These are phyloP conservation scores for Galerucella calmariensis DNA, from an alignment of 2,888 invertebrate species.

Conservation along the genomic window DNA sequence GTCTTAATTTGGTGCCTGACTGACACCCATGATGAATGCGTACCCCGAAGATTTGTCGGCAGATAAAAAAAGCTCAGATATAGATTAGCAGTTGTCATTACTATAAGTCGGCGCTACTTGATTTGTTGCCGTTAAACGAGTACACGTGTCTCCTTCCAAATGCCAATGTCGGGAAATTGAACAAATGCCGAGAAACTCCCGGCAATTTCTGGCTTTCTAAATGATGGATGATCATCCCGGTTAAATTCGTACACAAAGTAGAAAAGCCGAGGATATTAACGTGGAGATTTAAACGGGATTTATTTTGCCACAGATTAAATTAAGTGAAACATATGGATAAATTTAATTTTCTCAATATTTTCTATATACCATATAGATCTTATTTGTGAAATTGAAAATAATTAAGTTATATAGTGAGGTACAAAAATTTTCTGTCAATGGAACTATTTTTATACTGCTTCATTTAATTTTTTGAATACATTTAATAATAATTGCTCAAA, in stretches of 20 bases:
- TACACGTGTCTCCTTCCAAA: conserved; percentile 51
- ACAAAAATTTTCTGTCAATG: too few relatives aligned
- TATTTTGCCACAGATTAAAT: background rate
- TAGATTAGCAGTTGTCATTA: conserved; percentile 50
- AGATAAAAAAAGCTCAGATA: conserved; percentile 57
- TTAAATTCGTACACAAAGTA: conserved; percentile 42
- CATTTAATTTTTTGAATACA: too few relatives aligned
- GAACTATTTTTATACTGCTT: too few relatives aligned
- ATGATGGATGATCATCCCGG: conserved; percentile 50
- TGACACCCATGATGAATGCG: conserved; percentile 27
- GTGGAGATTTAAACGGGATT: conserved; percentile 15
- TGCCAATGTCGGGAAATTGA: conserved; percentile 1
- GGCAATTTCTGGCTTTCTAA: conserved; percentile 29
- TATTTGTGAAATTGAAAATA: too few relatives aligned
- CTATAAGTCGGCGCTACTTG: conserved; percentile 44
- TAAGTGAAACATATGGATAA: background rate
- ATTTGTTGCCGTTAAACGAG: conserved; percentile 57
- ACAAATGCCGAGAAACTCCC: conserved; percentile 10
- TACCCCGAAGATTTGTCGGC: conserved; percentile 46
- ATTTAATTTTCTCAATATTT: background rate
- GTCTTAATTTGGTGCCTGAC: background rate
- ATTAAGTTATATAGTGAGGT: too few relatives aligned
- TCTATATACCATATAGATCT: too few relatives aligned
- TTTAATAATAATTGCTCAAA: too few relatives aligned
- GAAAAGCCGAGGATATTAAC: conserved; percentile 33